Evolutionary conservation across 1,140 invertebrate species (phyloP).

Genomic region (Alviniconcha marisindica): DNA sequence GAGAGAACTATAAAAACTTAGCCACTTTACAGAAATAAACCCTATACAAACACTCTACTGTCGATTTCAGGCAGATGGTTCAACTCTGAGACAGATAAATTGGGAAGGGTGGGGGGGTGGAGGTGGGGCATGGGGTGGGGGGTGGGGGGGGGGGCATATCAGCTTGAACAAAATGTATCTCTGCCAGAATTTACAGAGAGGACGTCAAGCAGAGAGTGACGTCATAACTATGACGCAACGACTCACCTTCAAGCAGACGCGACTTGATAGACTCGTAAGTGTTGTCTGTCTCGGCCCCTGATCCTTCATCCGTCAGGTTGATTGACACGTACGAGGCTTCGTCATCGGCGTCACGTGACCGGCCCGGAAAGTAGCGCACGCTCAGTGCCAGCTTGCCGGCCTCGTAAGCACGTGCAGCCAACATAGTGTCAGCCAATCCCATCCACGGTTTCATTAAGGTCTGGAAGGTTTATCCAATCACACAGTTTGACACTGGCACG

Average conservation of each 20-base stretch:
- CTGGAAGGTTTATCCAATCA: too few relatives aligned
- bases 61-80: too few relatives aligned
- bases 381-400: constrained; percentile 38
- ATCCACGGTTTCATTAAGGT: neutral
- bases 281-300: constrained; percentile 52
- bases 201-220: neutral
- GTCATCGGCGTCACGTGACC: constrained; percentile 36
- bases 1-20: too few relatives aligned
- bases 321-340: constrained; percentile 50
- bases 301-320: constrained; percentile 42
- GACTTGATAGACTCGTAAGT: constrained; percentile 55
- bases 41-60: too few relatives aligned
- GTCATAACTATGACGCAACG: constrained; percentile 1
- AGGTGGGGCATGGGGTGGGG: too few relatives aligned
- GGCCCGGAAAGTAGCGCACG: constrained; percentile 42
- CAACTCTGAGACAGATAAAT: too few relatives aligned
- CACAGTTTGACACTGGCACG: too few relatives aligned
- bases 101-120: too few relatives aligned
- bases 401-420: constrained; percentile 38
- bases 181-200: too few relatives aligned
- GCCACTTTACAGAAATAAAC: too few relatives aligned
- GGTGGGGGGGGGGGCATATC: too few relatives aligned
- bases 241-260: constrained; percentile 45
- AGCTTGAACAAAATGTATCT: too few relatives aligned
- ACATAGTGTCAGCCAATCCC: constrained; percentile 26